Evolutionary conservation across 1,140 invertebrate species (phyloP).

Genomic region (Lasioglossum baleicum): DNA sequence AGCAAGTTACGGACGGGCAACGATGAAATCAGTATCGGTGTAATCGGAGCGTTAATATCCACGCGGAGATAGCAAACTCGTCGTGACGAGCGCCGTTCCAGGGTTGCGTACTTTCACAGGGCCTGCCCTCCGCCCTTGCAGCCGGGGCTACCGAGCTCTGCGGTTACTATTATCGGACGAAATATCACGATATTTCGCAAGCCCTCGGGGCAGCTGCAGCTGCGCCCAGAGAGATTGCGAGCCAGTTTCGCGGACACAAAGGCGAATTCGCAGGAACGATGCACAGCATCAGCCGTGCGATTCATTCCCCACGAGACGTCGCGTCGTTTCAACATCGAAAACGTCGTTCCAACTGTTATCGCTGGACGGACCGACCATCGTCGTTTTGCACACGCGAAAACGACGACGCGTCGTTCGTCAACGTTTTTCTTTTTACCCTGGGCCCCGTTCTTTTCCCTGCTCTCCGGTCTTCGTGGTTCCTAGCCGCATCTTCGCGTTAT

Average conservation of each 20-base stretch:
- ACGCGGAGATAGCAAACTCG: conserved; percentile 18
- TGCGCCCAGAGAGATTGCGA: conserved; percentile 41
- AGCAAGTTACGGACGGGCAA: neutral
- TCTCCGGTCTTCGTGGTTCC: no score
- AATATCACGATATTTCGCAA: conserved; percentile 53
- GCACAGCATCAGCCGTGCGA: conserved; percentile 11
- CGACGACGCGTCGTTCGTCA: neutral
- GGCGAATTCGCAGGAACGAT: conserved; percentile 34
- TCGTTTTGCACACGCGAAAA: neutral
- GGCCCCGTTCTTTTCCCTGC: no score
- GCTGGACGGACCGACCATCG: neutral
- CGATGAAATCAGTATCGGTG: neutral
- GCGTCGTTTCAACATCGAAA: conserved; percentile 27
- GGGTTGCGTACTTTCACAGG: conserved; percentile 20
- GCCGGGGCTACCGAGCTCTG: neutral
- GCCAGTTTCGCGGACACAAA: conserved; percentile 42
- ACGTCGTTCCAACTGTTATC: conserved; percentile 4
- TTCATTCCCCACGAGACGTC: conserved; percentile 40
- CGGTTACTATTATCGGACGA: conserved; percentile 39
- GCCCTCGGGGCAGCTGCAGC: conserved; percentile 31
- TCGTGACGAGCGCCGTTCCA: conserved; percentile 11
- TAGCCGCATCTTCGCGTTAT: no score
- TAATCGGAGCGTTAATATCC: conserved; percentile 27
- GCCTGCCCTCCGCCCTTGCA: neutral
- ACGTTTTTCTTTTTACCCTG: neutral